Evolutionary conservation across 2,888 invertebrate genomes (phyloP).

Genomic region (Drosophila demipolita): DNA sequence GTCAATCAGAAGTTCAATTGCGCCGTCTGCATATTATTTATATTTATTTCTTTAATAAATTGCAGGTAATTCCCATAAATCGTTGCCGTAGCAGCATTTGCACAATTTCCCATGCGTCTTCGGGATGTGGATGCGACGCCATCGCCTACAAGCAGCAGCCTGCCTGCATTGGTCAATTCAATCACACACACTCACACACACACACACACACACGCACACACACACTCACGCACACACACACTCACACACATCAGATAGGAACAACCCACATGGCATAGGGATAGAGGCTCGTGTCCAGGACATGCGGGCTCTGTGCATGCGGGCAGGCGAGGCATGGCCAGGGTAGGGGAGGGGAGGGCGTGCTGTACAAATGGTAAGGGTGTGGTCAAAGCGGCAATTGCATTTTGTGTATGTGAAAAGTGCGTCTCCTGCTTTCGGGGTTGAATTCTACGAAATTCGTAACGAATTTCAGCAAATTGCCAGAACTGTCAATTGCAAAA

Average conservation of each 20-base stretch:
- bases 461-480: constrained; percentile 47
- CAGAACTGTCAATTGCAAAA: constrained; percentile 42
- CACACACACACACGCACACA: constrained; percentile 7
- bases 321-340: not conserved
- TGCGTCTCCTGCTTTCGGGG: constrained; percentile 41
- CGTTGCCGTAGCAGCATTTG: not conserved
- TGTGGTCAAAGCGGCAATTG: constrained; percentile 60
- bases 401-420: constrained; percentile 27
- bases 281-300: constrained; percentile 36
- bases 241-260: constrained; percentile 17
- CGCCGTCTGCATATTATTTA: not conserved
- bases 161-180: constrained; percentile 71
- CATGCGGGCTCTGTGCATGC: not conserved
- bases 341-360: constrained; percentile 18
- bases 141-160: constrained; percentile 49
- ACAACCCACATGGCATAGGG: constrained; percentile 59
- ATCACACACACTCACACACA: constrained; percentile 24
- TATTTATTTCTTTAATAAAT: not conserved
- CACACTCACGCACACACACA: constrained; percentile 4
- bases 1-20: not conserved
- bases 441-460: constrained; percentile 52
- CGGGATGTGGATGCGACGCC: constrained; percentile 29
- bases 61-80: not conserved
- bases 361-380: constrained; percentile 48
- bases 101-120: not conserved